A percentile compares a stretch with the other conserved stretches of the same genome.
These are phyloP conservation scores for Lasiurus cinereus DNA, from an alignment of 2,113 vertebrate species.

Conservation along the genomic window DNA sequence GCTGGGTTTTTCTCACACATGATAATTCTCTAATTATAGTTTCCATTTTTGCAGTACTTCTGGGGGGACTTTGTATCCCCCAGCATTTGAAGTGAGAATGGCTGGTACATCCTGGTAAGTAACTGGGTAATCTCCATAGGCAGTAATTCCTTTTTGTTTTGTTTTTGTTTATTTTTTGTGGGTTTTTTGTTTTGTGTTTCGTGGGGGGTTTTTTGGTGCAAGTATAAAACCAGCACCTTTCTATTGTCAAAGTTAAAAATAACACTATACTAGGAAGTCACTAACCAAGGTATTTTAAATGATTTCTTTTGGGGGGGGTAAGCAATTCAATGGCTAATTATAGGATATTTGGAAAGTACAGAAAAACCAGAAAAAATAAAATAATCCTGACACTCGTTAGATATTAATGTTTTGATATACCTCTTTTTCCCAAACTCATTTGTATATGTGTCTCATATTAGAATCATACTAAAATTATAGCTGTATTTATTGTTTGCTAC, in stretches of 20 bases:
- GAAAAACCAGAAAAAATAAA: background rate
- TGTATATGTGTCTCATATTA: background rate
- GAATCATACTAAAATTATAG: background rate
- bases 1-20: background rate
- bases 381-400: background rate
- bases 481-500: background rate
- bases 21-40: conserved; percentile 26
- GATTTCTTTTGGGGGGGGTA: too few relatives aligned
- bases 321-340: background rate
- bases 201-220: background rate
- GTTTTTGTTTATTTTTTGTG: background rate
- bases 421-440: background rate
- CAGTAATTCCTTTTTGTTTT: background rate
- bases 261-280: background rate
- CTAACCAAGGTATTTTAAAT: background rate
- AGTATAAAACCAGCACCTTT: background rate
- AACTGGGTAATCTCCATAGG: background rate
- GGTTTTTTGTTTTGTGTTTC: background rate
- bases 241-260: background rate
- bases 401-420: background rate
- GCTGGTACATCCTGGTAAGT: background rate
- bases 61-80: background rate
- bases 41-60: background rate
- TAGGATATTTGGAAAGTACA: background rate
- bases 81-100: background rate